Base-by-base conservation (phyloP, 2,888 invertebrate species). In the Spialia ferax region DNA sequence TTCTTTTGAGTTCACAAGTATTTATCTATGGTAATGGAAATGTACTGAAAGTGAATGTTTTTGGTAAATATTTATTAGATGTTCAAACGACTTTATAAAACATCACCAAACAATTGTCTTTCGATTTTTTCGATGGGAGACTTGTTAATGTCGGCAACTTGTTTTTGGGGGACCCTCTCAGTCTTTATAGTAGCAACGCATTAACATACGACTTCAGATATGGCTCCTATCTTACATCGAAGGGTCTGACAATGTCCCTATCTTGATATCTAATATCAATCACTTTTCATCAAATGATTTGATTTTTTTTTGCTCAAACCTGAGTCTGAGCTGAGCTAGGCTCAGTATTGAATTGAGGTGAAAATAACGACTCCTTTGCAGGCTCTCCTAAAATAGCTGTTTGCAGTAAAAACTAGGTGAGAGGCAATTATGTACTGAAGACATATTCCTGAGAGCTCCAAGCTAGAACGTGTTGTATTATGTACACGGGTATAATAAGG, bases 401-500 rank as follows among this genome's bases (percentile, higher is more conserved):
- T 54, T 26, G 15, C 26, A 15, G 26, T 26, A 23, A 54, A 29
- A 54, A 29, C 52, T 52, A 23, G 52, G 52, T 23, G 29, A 29
- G 54, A 35, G 56, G 20, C 56, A 56, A 23, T 56, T 56, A 56
- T 35, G 56, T 35, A 56, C 35, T 35, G 56, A 35, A 56, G 18
- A 35, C 20, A 32, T 56, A 35, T 56, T 35, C 56, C 35, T 35
- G 32, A 20, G 35, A 20, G 56, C 20, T 35, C 11, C 15, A 10
- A 32, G 11, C 60, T 42, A 20, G 38, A 60, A 42, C 45, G 45
- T 45, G 29, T 60, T 60, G 45, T 45, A 45, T 60, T 60, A 45
- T 60, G 60, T 60, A 60, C 45, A 60, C 45, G 45, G 42, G 8
- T n/a, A 55, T 32, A 56, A 57, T 57, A 64, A 57, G 64, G 35